Percentiles rank a stretch among this genome's conserved stretches.
phyloP scores from a whole-genome alignment of 2,888 invertebrate genomes.

The Caenorhabditis plicata region DNA sequence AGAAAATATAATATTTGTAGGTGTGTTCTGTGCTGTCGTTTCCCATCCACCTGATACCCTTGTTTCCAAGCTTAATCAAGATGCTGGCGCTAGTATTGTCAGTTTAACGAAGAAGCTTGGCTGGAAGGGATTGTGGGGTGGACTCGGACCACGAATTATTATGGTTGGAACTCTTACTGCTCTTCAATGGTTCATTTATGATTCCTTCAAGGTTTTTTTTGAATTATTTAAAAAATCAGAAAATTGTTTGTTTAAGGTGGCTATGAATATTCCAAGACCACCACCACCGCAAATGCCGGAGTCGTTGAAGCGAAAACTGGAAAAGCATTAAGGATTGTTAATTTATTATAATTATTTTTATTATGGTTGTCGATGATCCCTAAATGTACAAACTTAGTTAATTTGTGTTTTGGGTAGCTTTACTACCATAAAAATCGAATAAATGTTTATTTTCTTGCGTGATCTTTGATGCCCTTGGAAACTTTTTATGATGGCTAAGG shows the following conservation, averaged over 20 bases:
- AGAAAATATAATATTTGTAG: slow-evolving; percentile 69
- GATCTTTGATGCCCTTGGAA: too few relatives aligned
- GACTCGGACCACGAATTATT: slow-evolving; percentile 80
- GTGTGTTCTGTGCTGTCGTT: slow-evolving; percentile 96
- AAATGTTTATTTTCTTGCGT: too few relatives aligned
- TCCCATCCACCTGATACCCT: slow-evolving; percentile 96
- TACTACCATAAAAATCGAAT: too few relatives aligned
- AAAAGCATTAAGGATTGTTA: too few relatives aligned
- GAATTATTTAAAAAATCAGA: too few relatives aligned
- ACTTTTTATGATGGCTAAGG: too few relatives aligned
- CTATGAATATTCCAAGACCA: slow-evolving; percentile 81
- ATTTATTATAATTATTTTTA: too few relatives aligned
- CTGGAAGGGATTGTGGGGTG: slow-evolving; percentile 70
- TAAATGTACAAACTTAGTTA: too few relatives aligned
- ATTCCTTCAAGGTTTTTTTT: slow-evolving; percentile 77
- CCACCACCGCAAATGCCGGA: slow-evolving; percentile 96
- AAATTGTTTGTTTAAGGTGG: slow-evolving; percentile 43
- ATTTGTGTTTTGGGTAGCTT: too few relatives aligned
- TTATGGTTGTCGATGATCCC: too few relatives aligned
- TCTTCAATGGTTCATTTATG: slow-evolving; percentile 88
- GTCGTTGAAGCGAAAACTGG: slow-evolving; percentile 77
- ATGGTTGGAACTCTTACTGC: slow-evolving; percentile 90
- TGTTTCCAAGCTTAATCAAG: slow-evolving; percentile 93
- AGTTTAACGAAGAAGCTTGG: slow-evolving; percentile 78
- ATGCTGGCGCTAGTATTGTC: slow-evolving; percentile 76